Evolutionary conservation across 2,113 vertebrate species (phyloP).

Genomic region (Gobiocypris rarus): DNA sequence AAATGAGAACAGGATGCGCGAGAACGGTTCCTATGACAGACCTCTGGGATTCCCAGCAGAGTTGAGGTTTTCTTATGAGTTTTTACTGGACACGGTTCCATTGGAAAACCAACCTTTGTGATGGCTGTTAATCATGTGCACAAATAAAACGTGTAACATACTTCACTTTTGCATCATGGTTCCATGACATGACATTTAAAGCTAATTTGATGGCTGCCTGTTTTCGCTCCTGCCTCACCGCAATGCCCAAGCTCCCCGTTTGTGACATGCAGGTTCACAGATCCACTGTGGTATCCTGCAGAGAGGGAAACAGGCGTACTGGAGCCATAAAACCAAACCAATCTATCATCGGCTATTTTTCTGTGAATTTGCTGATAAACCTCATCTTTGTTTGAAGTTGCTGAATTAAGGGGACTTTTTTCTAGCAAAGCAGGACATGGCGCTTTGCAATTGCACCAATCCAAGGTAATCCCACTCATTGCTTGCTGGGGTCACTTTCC

Average conservation of each 20-base stretch:
- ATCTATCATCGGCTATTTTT: neutral
- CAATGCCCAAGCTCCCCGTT: slow-evolving; percentile 35
- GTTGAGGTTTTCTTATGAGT: slow-evolving; percentile 51
- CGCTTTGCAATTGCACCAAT: neutral
- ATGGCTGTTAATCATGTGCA: slow-evolving; percentile 53
- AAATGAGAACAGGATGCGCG: slow-evolving; percentile 46
- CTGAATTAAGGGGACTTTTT: neutral
- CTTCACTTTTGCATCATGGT: slow-evolving; percentile 46
- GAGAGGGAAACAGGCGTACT: slow-evolving; percentile 31
- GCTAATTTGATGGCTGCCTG: slow-evolving; percentile 44
- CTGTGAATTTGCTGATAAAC: neutral
- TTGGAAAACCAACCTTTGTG: slow-evolving; percentile 46
- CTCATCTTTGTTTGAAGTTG: neutral
- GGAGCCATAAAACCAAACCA: slow-evolving; percentile 18
- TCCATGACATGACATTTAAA: slow-evolving; percentile 57
- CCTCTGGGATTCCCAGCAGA: slow-evolving; percentile 51
- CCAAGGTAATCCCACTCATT: slow-evolving; percentile 29
- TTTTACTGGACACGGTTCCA: slow-evolving; percentile 55
- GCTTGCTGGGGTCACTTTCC: slow-evolving; percentile 11
- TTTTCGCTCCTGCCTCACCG: slow-evolving; percentile 43
- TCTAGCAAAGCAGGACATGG: neutral
- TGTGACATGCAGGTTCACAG: slow-evolving; percentile 37
- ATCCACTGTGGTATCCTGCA: slow-evolving; percentile 23
- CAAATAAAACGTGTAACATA: slow-evolving; percentile 46
- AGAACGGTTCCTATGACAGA: slow-evolving; percentile 38